Evolutionary conservation across 2,113 vertebrate genomes (phyloP), one percentile per base, ranked within the genome.

Genomic region (Barbus barbus): DNA sequence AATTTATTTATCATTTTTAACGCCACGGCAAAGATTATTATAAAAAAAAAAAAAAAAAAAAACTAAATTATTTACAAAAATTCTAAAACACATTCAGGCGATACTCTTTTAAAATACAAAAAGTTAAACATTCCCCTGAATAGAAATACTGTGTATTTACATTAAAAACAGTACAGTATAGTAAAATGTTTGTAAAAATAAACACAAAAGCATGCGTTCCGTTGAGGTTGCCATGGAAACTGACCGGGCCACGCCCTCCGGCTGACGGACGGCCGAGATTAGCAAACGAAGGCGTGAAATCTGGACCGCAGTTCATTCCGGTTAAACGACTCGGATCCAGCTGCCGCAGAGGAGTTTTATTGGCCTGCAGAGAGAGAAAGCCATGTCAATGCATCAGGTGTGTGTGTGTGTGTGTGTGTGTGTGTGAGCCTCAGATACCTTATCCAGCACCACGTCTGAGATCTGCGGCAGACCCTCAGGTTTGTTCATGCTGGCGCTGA

Each of bases 201-300:
- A n/a, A 38, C 3, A 71, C 4, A 26, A 28, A 51, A n/a, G 20
- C 9, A 12, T 0, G 38, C 18, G 24, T 22, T 26, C 7, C 0
- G 1, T 26, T 18, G 11, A 24, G 3, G 11, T 5, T 7, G 20
- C 44, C 9, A 61, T 18, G 20, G 18, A 18, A 44, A 94, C 96
- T 93, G 90, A 97, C 96, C 80, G 96, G 96, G 82, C 97, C 97
- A 89, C 98, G 95, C 85, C 58, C 95, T 53, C 94, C 94, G 58
- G 92, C 93, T 41, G 93, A 84, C 11, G 94, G 94, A 58, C 97
- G 91, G 76, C 97, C 97, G 13, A 99, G 92, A 89, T 98, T 99
- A 88, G 98, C 97, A 0, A 96, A 99, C 11, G 96, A 95, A 2
- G 98, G 98, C 2, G 97, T 99, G 90, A 99, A 99, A 91, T 99